Conservation (phyloP, 2,797 vertebrate genomes). For the Microctenopoma stevenorrisi region DNA sequence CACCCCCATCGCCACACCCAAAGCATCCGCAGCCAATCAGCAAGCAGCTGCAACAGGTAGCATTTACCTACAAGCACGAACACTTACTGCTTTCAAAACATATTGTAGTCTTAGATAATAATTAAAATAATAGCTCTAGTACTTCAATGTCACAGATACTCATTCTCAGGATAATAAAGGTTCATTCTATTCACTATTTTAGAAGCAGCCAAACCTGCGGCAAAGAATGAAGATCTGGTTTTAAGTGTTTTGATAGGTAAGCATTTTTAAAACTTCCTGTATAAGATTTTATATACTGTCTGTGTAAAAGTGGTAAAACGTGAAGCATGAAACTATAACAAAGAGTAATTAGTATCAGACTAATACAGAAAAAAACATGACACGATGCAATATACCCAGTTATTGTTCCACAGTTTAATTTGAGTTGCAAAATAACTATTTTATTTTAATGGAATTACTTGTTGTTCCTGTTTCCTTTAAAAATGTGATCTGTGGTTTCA, state of each 20-base stretch:
- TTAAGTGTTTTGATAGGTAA: conserved; percentile 94
- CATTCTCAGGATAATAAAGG: too few relatives aligned
- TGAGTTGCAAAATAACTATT: too few relatives aligned
- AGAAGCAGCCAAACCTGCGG: conserved; percentile 92
- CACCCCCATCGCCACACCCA: conserved; percentile 87
- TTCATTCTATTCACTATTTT: neutral
- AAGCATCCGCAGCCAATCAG: conserved; percentile 87
- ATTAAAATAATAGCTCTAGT: neutral
- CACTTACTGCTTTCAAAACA: accelerated
- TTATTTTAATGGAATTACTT: too few relatives aligned
- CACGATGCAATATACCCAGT: too few relatives aligned
- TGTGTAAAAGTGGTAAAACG: too few relatives aligned
- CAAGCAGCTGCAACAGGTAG: conserved; percentile 90
- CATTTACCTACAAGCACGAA: neutral
- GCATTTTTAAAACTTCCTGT: conserved; percentile 14
- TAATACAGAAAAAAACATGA: too few relatives aligned
- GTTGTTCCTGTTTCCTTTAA: too few relatives aligned
- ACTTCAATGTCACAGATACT: too few relatives aligned
- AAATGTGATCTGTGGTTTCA: conserved; percentile 54
- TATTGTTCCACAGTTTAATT: too few relatives aligned
- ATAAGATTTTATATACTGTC: too few relatives aligned
- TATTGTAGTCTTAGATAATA: neutral
- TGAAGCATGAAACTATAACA: too few relatives aligned
- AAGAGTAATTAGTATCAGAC: too few relatives aligned
- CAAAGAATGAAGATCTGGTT: conserved; percentile 96